phyloP scores from a whole-genome alignment of 2,888 invertebrate species.

The Bugula neritina region DNA sequence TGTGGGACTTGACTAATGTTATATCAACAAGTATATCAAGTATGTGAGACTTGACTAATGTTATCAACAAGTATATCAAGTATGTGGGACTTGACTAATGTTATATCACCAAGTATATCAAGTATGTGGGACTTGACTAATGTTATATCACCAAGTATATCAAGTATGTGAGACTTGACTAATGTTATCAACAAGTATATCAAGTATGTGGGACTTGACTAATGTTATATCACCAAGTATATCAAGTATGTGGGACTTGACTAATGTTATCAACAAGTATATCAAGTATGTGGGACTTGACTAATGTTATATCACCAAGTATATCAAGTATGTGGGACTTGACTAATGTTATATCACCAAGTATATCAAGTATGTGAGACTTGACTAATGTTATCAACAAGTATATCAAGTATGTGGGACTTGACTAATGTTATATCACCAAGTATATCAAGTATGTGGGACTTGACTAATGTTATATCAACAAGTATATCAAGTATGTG shows the following conservation, averaged over 20 bases:
- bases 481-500: slow-evolving; percentile 67
- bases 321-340: slow-evolving; percentile 69
- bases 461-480: too few species aligned
- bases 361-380: slow-evolving; percentile 69
- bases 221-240: slow-evolving; percentile 64
- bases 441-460: slow-evolving; percentile 68
- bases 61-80: slow-evolving; percentile 65
- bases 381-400: slow-evolving; percentile 62
- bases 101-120: slow-evolving; percentile 64
- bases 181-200: slow-evolving; percentile 65
- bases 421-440: too few species aligned
- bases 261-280: slow-evolving; percentile 64
- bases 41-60: too few species aligned
- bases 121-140: too few species aligned
- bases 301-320: slow-evolving; percentile 64
- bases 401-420: slow-evolving; percentile 69
- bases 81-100: too few species aligned
- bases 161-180: too few species aligned
- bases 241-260: slow-evolving; percentile 69
- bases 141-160: slow-evolving; percentile 65
- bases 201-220: too few species aligned
- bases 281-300: slow-evolving; percentile 69
- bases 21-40: slow-evolving; percentile 65
- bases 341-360: slow-evolving; percentile 62
- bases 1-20: too few species aligned